phyloP scores from a whole-genome alignment of 1,140 invertebrate genomes.

The Helicorthomorpha holstii region DNA sequence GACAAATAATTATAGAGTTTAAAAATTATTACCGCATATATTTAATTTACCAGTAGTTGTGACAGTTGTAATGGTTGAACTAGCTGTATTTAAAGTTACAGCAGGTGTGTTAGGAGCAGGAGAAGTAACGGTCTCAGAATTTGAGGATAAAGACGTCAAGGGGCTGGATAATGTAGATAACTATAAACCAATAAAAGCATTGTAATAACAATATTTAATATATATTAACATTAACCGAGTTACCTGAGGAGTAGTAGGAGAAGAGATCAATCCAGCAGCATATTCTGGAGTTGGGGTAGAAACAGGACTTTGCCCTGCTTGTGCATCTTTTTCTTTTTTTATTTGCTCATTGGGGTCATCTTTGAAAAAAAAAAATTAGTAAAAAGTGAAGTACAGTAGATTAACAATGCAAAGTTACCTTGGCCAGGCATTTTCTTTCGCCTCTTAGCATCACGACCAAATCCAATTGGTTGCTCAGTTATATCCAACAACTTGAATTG shows the following conservation, averaged over 20 bases:
- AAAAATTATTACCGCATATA: no score
- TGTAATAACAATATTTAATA: neutral
- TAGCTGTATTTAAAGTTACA: slow-evolving; percentile 2
- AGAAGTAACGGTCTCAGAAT: slow-evolving; percentile 15
- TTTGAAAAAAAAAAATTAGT: slow-evolving; percentile 10
- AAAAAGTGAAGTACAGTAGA: neutral
- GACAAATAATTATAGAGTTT: no score
- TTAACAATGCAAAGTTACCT: slow-evolving; percentile 4
- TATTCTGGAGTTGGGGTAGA: slow-evolving; percentile 47
- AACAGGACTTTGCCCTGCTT: slow-evolving; percentile 1
- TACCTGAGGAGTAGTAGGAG: slow-evolving; percentile 20
- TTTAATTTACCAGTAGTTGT: neutral
- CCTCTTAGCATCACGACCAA: slow-evolving; percentile 38
- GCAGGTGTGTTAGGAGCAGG: slow-evolving; percentile 15
- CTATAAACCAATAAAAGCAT: slow-evolving; percentile 2
- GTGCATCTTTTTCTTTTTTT: slow-evolving; percentile 14
- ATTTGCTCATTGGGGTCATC: slow-evolving; percentile 24
- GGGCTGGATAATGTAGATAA: slow-evolving; percentile 16
- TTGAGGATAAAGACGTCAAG: slow-evolving; percentile 10
- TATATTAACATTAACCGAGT: neutral
- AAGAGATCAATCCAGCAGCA: slow-evolving; percentile 46
- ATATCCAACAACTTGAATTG: slow-evolving; percentile 67
- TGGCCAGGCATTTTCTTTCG: slow-evolving; percentile 41
- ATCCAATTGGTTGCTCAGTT: slow-evolving; percentile 64
- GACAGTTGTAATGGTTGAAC: neutral